These are phyloP conservation scores for Lumbricus terrestris DNA, from an alignment of 2,888 invertebrate genomes.

Conservation along the genomic window DNA sequence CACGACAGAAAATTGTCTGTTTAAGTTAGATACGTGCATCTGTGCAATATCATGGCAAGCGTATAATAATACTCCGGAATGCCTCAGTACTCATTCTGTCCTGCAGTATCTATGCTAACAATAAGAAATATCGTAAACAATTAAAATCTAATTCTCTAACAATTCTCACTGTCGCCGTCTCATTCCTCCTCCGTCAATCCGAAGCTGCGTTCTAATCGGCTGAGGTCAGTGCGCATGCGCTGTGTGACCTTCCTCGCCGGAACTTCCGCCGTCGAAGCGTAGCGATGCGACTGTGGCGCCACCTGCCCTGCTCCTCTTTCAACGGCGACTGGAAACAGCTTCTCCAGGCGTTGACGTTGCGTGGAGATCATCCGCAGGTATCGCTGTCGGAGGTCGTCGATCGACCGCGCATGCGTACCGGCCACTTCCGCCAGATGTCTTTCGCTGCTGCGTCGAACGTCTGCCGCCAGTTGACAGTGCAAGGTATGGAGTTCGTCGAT, in stretches of 20 bases:
- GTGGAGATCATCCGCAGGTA: neutral
- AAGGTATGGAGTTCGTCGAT: conserved; percentile 10
- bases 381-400: neutral
- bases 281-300: neutral
- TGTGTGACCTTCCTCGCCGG: neutral
- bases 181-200: neutral
- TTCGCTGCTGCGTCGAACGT: neutral
- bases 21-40: too few relatives aligned
- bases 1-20: too few relatives aligned
- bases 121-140: neutral
- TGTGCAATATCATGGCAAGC: too few relatives aligned
- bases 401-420: neutral
- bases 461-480: conserved; percentile 5
- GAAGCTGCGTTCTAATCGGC: neutral
- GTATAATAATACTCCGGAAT: too few relatives aligned
- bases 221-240: neutral
- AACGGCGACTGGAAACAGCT: neutral
- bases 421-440: neutral
- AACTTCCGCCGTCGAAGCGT: neutral
- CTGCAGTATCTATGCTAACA: neutral
- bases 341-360: neutral
- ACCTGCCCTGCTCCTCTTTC: neutral
- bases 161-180: neutral
- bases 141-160: neutral
- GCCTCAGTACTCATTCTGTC: neutral